A percentile compares a stretch with the other conserved stretches of the same genome.
These are phyloP conservation scores for Drosophila testacea DNA, from an alignment of 2,888 invertebrate species.

Conservation along the genomic window DNA sequence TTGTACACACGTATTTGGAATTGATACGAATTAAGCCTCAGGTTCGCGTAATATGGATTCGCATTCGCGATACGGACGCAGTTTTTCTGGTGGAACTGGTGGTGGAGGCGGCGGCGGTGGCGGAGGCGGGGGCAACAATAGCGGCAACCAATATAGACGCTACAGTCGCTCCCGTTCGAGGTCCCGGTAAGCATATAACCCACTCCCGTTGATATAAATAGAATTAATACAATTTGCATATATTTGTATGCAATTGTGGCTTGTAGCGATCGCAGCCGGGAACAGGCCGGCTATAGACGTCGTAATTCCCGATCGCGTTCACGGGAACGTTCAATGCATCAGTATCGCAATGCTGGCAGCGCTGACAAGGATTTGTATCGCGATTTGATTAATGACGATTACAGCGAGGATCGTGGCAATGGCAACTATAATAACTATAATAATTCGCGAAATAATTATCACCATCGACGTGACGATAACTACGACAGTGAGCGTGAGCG, in stretches of 20 bases:
- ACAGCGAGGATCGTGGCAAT: constrained; percentile 79
- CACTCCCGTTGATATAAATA: not conserved
- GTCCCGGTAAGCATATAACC: constrained; percentile 63
- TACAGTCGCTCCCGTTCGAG: constrained; percentile 84
- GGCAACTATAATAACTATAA: constrained; percentile 53
- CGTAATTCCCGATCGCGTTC: constrained; percentile 80
- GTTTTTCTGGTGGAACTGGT: constrained; percentile 62
- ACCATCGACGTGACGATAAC: constrained; percentile 69
- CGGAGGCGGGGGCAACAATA: constrained; percentile 42
- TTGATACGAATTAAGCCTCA: constrained; percentile 47
- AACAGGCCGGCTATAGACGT: constrained; percentile 74
- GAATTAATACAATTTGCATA: constrained; percentile 7
- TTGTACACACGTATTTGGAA: constrained; percentile 18
- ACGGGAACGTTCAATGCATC: constrained; percentile 80
- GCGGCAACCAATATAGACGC: constrained; percentile 77
- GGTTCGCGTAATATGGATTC: constrained; percentile 73
- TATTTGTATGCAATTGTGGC: not conserved
- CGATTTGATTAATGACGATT: constrained; percentile 84
- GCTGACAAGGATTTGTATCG: constrained; percentile 83
- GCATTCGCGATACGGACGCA: constrained; percentile 76
- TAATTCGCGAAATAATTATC: constrained; percentile 58
- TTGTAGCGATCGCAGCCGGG: constrained; percentile 81
- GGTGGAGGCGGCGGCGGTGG: constrained; percentile 33
- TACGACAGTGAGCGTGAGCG: constrained; percentile 65
- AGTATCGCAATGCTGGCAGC: constrained; percentile 62